Evolutionary conservation across 1,140 invertebrate species (phyloP).

Genomic region (Pollicipes pollicipes): DNA sequence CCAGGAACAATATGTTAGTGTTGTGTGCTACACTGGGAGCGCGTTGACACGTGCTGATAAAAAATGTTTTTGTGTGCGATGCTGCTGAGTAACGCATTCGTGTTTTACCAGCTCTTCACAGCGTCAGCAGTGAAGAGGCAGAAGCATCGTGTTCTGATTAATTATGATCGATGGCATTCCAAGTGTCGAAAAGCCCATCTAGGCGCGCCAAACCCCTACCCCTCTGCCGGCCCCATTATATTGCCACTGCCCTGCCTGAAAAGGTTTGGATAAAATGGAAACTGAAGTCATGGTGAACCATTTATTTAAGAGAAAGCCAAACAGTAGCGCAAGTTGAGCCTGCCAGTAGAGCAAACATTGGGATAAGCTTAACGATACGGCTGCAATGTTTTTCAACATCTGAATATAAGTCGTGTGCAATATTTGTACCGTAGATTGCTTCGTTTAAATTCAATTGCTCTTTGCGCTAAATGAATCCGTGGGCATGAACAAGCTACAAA

Average conservation of each 20-base stretch:
- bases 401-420: too few species aligned
- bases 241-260: background rate
- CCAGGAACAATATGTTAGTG: too few species aligned
- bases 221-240: background rate
- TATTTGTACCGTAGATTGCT: too few species aligned
- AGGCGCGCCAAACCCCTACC: background rate
- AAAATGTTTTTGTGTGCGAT: background rate
- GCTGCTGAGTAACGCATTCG: background rate
- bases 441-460: too few species aligned
- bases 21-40: background rate
- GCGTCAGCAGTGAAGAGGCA: background rate
- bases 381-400: too few species aligned
- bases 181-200: background rate
- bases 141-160: background rate
- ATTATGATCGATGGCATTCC: background rate
- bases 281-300: background rate
- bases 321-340: too few species aligned
- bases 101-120: background rate
- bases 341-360: too few species aligned
- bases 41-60: background rate
- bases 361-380: too few species aligned
- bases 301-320: too few species aligned
- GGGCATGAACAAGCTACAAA: too few species aligned
- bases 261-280: background rate
- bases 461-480: too few species aligned